phyloP scores from a whole-genome alignment of 2,113 vertebrate genomes.

The Silurus glanis region DNA sequence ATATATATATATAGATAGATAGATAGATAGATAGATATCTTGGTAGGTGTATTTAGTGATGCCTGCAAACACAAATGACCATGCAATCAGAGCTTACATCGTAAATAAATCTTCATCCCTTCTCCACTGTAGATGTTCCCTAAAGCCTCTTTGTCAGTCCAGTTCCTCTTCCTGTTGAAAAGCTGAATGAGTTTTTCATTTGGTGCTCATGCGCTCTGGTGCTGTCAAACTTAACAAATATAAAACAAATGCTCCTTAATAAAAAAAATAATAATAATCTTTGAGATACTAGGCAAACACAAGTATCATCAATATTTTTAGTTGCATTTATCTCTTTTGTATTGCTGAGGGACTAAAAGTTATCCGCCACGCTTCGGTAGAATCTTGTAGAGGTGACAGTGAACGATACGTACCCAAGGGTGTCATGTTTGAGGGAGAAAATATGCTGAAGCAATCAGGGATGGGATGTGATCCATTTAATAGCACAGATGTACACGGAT shows the following conservation, averaged over 20 bases:
- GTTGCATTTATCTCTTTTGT: constrained; percentile 55
- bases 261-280: neutral
- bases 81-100: neutral
- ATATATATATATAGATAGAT: neutral
- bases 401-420: constrained; percentile 71
- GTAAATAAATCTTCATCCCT: constrained; percentile 2
- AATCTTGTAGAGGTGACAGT: constrained; percentile 71
- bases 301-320: constrained; percentile 35
- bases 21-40: neutral
- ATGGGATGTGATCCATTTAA: constrained; percentile 79
- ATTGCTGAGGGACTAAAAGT: constrained; percentile 62
- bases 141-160: constrained; percentile 45
- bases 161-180: constrained; percentile 46
- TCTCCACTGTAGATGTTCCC: constrained; percentile 25
- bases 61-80: neutral
- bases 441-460: constrained; percentile 63
- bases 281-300: constrained; percentile 50
- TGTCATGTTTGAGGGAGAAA: constrained; percentile 79
- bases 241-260: constrained; percentile 62
- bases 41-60: neutral
- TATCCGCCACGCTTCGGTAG: constrained; percentile 74
- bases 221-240: constrained; percentile 58
- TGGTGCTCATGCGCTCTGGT: constrained; percentile 54
- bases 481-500: constrained; percentile 64
- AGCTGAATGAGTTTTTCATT: constrained; percentile 61